phyloP scores from a whole-genome alignment of 2,888 invertebrate species.

The Cantharis nigra region DNA sequence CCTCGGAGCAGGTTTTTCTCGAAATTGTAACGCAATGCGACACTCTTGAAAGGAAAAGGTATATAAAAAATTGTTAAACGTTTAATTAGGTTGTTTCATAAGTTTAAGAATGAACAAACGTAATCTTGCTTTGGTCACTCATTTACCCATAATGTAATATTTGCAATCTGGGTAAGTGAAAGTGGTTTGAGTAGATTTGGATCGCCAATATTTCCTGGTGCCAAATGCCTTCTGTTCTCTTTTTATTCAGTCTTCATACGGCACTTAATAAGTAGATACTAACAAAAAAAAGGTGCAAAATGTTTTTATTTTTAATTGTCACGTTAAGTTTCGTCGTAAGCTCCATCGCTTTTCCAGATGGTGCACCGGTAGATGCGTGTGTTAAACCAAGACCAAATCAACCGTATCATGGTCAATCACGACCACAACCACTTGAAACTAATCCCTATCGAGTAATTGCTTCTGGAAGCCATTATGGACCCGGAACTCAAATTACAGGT shows the following conservation, averaged over 20 bases:
- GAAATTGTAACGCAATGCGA: background rate
- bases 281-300: background rate
- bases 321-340: background rate
- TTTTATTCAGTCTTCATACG: constrained; percentile 27
- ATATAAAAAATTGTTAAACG: background rate
- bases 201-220: constrained; percentile 26
- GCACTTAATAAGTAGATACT: constrained; percentile 9
- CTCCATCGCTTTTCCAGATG: constrained; percentile 70
- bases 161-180: constrained; percentile 30
- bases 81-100: background rate
- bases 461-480: constrained; percentile 66
- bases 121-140: constrained; percentile 9
- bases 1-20: background rate
- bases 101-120: constrained; percentile 7
- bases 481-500: constrained; percentile 75
- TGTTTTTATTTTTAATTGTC: constrained; percentile 2
- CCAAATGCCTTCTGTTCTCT: constrained; percentile 17
- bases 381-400: constrained; percentile 75
- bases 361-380: constrained; percentile 80
- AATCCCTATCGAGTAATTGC: constrained; percentile 73
- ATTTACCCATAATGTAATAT: constrained; percentile 20
- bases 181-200: constrained; percentile 27
- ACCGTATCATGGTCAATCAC: constrained; percentile 77
- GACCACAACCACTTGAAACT: constrained; percentile 65
- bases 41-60: background rate